Conservation (phyloP, 30 jellyfish, hydroid and myxozoan genomes). For the Aurelia aurita region DNA sequence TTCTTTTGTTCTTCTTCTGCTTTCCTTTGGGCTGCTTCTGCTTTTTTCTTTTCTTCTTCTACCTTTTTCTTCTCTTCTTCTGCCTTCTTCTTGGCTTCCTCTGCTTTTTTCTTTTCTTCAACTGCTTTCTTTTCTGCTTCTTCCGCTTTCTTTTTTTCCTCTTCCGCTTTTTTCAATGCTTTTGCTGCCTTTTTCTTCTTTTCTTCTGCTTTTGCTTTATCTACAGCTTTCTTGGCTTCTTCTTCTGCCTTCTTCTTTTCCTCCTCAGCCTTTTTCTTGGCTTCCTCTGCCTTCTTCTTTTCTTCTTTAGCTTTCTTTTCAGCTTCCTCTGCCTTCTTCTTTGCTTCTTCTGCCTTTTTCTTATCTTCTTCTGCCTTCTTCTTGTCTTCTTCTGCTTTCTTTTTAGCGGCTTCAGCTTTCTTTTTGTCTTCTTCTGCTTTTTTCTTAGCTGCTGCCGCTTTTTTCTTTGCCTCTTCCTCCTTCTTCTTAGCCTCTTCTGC, state of each 20-base stretch:
- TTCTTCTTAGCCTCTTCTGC: slow-evolving; percentile 45
- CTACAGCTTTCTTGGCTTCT: slow-evolving; percentile 21
- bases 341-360: slow-evolving; percentile 42
- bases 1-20: slow-evolving; percentile 24
- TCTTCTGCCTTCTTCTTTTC: slow-evolving; percentile 11
- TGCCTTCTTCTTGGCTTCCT: slow-evolving; percentile 41
- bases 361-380: slow-evolving; percentile 50
- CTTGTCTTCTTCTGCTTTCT: slow-evolving; percentile 61
- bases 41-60: slow-evolving; percentile 39
- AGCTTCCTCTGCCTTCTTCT: slow-evolving; percentile 29
- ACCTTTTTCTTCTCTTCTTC: slow-evolving; percentile 52
- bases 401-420: slow-evolving; percentile 45
- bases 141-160: slow-evolving; percentile 29
- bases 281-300: slow-evolving; percentile 35
- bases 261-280: slow-evolving; percentile 13
- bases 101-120: slow-evolving; percentile 50
- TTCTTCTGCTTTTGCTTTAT: slow-evolving; percentile 11
- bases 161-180: slow-evolving; percentile 29
- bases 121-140: slow-evolving; percentile 34
- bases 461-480: slow-evolving; percentile 41
- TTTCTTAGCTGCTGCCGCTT: slow-evolving; percentile 31
- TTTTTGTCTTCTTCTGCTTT: slow-evolving; percentile 42
- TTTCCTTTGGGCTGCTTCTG: slow-evolving; percentile 13
- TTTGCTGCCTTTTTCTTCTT: slow-evolving; percentile 1
- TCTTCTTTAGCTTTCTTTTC: slow-evolving; percentile 48